phyloP scores from a whole-genome alignment of 2,888 invertebrate species.

The Nudaria mundana region DNA sequence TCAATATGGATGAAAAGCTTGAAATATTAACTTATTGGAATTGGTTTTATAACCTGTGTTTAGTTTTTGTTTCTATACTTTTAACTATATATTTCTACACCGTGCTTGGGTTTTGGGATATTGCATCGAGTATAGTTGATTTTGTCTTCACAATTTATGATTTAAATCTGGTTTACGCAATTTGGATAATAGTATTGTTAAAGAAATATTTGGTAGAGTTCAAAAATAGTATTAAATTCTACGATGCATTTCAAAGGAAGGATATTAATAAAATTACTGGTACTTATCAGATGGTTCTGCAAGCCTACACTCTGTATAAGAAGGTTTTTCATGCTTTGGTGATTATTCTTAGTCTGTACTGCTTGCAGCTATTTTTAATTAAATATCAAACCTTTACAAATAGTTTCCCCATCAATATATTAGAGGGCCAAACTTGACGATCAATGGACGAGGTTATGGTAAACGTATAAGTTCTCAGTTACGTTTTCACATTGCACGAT shows the following conservation, averaged over 20 bases:
- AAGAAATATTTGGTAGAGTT: not conserved
- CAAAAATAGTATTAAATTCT: not conserved
- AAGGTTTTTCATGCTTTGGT: not conserved
- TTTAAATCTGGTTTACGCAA: not conserved
- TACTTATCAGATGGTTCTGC: not conserved
- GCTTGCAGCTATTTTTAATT: no score
- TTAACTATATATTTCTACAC: not conserved
- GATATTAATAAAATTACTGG: not conserved
- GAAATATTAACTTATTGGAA: not conserved
- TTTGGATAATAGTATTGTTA: not conserved
- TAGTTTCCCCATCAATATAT: no score
- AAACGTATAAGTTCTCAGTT: no score
- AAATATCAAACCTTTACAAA: no score
- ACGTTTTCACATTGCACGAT: no score
- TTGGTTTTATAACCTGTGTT: not conserved
- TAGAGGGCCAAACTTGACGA: no score
- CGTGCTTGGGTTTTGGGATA: not conserved
- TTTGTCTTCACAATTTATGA: not conserved
- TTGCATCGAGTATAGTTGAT: not conserved
- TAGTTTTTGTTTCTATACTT: not conserved
- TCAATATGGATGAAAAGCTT: not conserved
- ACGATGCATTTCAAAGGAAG: not conserved
- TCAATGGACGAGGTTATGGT: no score
- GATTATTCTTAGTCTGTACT: no score
- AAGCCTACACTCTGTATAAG: not conserved